Conservation (phyloP, 2,888 invertebrate species). For the Atherix ibis region DNA sequence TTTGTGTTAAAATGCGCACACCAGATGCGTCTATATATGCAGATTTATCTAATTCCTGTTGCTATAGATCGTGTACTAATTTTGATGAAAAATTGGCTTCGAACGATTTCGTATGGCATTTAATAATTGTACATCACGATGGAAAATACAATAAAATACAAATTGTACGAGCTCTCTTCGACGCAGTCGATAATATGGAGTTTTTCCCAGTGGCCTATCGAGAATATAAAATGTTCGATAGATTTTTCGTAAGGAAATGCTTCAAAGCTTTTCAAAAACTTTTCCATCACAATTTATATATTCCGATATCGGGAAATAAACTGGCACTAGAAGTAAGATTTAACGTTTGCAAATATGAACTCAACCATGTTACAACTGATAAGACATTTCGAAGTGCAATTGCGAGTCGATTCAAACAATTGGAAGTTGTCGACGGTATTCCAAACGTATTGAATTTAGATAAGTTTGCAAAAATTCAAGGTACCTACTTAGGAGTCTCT, state of each 20-base stretch:
- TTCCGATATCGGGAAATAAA: no score
- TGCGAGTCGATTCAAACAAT: conserved; percentile 3
- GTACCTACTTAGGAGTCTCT: conserved; percentile 1
- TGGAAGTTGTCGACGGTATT: conserved; percentile 7
- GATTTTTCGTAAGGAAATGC: conserved; percentile 9
- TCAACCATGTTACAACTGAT: no score
- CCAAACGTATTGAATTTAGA: conserved; percentile 10
- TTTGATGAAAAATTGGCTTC: no score
- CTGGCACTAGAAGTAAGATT: no score
- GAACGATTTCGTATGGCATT: conserved; percentile 23
- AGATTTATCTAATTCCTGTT: no score
- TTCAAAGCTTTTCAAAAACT: conserved; percentile 7
- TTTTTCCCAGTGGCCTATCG: conserved; percentile 11
- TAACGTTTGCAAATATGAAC: no score
- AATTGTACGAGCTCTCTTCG: conserved; percentile 8
- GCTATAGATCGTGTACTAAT: no score
- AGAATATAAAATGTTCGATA: conserved; percentile 3
- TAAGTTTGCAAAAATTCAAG: conserved; percentile 3
- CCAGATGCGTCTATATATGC: no score
- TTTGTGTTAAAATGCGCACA: no score
- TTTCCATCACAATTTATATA: no score
- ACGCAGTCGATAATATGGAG: conserved; percentile 5
- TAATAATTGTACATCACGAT: conserved; percentile 20
- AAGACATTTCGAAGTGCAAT: conserved; percentile 9
- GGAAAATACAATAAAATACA: conserved; percentile 12